Conservation (phyloP, 2,888 invertebrate species). For the Mactromeris polynyma region DNA sequence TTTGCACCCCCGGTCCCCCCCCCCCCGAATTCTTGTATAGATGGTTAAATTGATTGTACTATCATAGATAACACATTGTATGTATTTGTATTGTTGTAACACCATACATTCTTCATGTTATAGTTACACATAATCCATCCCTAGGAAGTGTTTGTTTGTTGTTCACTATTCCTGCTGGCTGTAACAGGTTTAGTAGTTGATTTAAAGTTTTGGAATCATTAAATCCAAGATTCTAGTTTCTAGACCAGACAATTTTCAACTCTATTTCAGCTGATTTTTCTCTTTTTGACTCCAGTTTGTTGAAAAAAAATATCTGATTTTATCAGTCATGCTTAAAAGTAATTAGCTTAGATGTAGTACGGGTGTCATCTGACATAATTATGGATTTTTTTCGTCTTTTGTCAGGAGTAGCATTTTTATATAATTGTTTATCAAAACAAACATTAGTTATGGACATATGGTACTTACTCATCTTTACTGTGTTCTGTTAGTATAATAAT, state of each 20-base stretch:
- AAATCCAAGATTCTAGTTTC: no score
- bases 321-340: no score
- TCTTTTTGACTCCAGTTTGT: no score
- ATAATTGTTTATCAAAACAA: neutral
- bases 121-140: neutral
- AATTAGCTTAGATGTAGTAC: no score
- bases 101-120: neutral
- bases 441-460: neutral
- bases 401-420: neutral
- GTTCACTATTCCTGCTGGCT: neutral
- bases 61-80: neutral
- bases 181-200: neutral
- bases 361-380: no score
- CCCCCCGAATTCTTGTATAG: neutral
- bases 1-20: no score
- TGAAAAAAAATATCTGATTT: no score
- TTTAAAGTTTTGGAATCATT: no score
- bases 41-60: neutral
- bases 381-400: no score
- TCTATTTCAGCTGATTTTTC: no score
- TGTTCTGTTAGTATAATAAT: conserved; percentile 1
- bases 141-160: neutral
- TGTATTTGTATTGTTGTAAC: neutral
- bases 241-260: no score
- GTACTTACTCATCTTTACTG: neutral